phyloP scores from a whole-genome alignment of 1,140 invertebrate genomes.

The Magallana ariakensis region DNA sequence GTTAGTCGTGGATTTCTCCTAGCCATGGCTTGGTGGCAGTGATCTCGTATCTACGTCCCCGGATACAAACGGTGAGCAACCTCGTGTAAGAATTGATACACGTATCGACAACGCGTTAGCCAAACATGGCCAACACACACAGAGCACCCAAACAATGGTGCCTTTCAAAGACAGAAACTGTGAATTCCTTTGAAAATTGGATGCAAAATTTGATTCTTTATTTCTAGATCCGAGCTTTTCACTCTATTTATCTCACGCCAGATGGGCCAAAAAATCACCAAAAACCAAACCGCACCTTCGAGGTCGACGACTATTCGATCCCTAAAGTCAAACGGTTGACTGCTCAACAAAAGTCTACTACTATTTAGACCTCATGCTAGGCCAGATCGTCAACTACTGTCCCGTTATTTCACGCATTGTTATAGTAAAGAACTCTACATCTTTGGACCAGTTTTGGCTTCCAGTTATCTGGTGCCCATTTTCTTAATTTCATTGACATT shows the following conservation, averaged over 20 bases:
- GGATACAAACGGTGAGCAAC: too few species aligned
- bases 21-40: slow-evolving; percentile 2
- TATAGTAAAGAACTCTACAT: slow-evolving; percentile 54
- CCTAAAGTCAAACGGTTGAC: background rate
- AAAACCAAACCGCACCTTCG: background rate
- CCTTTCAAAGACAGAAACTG: slow-evolving; percentile 35
- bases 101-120: background rate
- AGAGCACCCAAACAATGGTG: slow-evolving; percentile 51
- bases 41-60: background rate
- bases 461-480: slow-evolving; percentile 43
- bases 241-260: background rate
- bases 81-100: too few species aligned
- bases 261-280: background rate
- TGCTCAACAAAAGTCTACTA: background rate
- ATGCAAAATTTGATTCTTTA: slow-evolving; percentile 16
- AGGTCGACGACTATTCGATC: background rate
- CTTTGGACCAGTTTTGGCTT: slow-evolving; percentile 43
- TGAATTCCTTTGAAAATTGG: slow-evolving; percentile 46
- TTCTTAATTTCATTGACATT: slow-evolving; percentile 41
- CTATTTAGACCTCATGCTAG: slow-evolving; percentile 41
- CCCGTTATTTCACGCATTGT: slow-evolving; percentile 28
- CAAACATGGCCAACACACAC: background rate
- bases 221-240: background rate
- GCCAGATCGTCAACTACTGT: slow-evolving; percentile 51
- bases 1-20: too few species aligned